These are phyloP conservation scores for Tuta absoluta DNA, from an alignment of 2,888 invertebrate genomes.

Conservation along the genomic window DNA sequence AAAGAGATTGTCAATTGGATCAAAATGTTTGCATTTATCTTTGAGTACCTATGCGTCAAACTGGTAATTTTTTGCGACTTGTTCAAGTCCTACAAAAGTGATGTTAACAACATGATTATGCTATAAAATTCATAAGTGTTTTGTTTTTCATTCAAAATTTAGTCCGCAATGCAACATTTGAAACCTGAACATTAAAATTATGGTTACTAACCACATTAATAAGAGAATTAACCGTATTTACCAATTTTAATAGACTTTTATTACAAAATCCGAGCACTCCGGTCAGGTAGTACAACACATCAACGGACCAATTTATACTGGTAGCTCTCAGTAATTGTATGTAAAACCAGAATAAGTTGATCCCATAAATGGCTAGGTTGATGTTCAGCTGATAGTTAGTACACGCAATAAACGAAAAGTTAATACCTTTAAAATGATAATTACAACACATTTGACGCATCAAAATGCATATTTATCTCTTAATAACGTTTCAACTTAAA, in stretches of 20 bases:
- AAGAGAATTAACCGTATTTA: slow-evolving; percentile 60
- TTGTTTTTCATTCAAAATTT: background rate
- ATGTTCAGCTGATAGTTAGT: slow-evolving; percentile 36
- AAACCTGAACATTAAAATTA: slow-evolving; percentile 51
- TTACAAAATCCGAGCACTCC: slow-evolving; percentile 48
- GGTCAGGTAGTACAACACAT: slow-evolving; percentile 40
- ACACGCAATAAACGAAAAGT: slow-evolving; percentile 67
- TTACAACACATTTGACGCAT: slow-evolving; percentile 60
- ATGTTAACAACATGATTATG: background rate
- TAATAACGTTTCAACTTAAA: slow-evolving; percentile 47
- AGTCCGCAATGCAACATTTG: slow-evolving; percentile 22
- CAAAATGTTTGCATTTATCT: too few relatives aligned
- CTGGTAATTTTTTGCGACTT: too few relatives aligned
- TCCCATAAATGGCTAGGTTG: too few relatives aligned
- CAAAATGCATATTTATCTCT: slow-evolving; percentile 52
- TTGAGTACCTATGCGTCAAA: too few relatives aligned
- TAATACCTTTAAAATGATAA: slow-evolving; percentile 60
- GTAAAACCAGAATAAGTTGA: too few relatives aligned
- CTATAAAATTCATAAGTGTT: slow-evolving; percentile 1
- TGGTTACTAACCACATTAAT: slow-evolving; percentile 62
- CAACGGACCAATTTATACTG: too few relatives aligned
- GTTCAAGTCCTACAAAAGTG: too few relatives aligned
- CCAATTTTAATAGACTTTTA: slow-evolving; percentile 71
- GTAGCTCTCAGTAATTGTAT: too few relatives aligned
- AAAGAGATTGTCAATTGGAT: too few relatives aligned